A percentile compares a stretch with the other conserved stretches of the same genome.
Conservation (phyloP, 2,888 invertebrate genomes). For the Torymus tubicola region DNA sequence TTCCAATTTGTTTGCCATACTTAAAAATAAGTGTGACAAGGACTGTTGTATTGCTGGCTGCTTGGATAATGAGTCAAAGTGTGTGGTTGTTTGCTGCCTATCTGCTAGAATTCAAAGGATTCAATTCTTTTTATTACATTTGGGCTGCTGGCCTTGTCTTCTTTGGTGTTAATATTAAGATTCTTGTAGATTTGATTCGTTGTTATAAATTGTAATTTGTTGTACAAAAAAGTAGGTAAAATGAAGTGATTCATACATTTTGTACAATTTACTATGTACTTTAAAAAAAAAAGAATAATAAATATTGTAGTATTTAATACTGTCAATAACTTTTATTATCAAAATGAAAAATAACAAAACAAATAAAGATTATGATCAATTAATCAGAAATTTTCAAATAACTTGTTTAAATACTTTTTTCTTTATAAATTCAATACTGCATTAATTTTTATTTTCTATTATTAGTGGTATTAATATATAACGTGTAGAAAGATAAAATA, state of each 20-base stretch:
- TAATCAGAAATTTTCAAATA: too few species aligned
- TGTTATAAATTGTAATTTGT: conserved; percentile 52
- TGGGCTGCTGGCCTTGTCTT: conserved; percentile 92
- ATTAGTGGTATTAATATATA: too few species aligned
- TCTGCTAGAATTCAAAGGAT: conserved; percentile 91
- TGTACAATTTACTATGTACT: conserved; percentile 32
- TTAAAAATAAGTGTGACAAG: conserved; percentile 79
- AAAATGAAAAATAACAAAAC: not conserved
- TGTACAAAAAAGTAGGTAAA: not conserved
- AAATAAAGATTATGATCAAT: too few species aligned
- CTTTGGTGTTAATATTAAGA: conserved; percentile 87
- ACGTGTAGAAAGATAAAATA: too few species aligned
- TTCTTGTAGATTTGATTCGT: conserved; percentile 80
- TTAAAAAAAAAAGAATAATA: conserved; percentile 27
- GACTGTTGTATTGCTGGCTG: conserved; percentile 77
- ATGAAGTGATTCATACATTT: conserved; percentile 1
- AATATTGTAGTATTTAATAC: conserved; percentile 10
- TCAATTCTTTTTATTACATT: conserved; percentile 88
- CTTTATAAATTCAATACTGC: too few species aligned
- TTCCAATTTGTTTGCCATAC: conserved; percentile 88
- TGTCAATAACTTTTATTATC: conserved; percentile 7
- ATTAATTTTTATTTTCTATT: too few species aligned
- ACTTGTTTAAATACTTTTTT: too few species aligned
- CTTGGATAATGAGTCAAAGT: conserved; percentile 86
- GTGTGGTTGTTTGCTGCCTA: conserved; percentile 95